Base-by-base conservation (phyloP, 2,888 invertebrate species). In the Nomada ruficornis region DNA sequence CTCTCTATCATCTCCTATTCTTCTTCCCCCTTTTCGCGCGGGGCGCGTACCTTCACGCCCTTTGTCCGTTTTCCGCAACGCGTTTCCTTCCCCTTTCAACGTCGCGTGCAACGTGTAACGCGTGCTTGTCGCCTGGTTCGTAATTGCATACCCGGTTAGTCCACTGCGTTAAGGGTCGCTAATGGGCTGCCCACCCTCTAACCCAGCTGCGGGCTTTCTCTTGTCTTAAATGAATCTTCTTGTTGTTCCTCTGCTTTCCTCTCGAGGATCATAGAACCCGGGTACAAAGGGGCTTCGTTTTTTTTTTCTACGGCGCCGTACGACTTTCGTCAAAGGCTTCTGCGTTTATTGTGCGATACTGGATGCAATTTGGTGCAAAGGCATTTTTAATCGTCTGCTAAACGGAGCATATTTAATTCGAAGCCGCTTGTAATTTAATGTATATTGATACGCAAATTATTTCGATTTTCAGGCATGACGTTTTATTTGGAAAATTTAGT, bases 21-120 rank as follows among this genome's bases (percentile, higher is more conserved):
- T n/a, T 29, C n/a, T 65, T 47, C 44, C 10, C 15, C 20, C 4
- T 44, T 63, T n/a, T 15, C n/a, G n/a, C 57, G 57, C 11, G 26
- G 23, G 20, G 23, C 57, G 13, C 57, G 57, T 57, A 23, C 26
- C 26, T 23, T 57, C 11, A 13, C 57, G 23, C 57, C 57, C 26
- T 57, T 57, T 57, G 57, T 18, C 29, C 36, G 18, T 60, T 36
- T 36, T 18, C 9, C 18, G 29, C 36, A 1, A 15, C 36, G 13
- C 59, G 29, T 29, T 60, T 36, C 7, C 59, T 54, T 15, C n/a
- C 13, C 29, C 54, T 20, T 54, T 50, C 64, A 59, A 55, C 69
- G 42, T 59, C 64, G 47, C 64, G 79, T 29, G 69, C 44, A 65
- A 70, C 72, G 72, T 65, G 79, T 23, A 44, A 79, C 62, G 72